Conservation (phyloP, 1,140 invertebrate species). For the Wiebesia pumilae region DNA sequence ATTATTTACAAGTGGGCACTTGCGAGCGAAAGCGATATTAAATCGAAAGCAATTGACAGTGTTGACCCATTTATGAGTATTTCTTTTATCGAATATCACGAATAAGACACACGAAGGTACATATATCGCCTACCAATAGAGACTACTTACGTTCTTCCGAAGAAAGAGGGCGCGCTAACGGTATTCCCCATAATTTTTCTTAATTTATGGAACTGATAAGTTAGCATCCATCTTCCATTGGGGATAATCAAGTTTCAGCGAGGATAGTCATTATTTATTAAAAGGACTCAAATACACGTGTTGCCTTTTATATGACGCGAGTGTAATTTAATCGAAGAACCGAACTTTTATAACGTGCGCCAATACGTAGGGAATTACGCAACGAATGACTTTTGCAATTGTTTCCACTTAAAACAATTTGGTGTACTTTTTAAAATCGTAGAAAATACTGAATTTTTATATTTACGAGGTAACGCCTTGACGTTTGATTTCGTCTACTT, state of each 20-base stretch:
- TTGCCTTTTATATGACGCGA: too few species aligned
- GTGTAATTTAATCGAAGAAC: too few species aligned
- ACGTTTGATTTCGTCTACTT: neutral
- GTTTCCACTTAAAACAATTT: too few species aligned
- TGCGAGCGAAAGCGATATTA: neutral
- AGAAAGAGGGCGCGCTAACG: neutral
- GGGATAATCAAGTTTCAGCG: neutral
- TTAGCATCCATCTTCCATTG: neutral
- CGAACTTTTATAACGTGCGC: too few species aligned
- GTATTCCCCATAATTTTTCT: neutral
- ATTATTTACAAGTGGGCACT: neutral
- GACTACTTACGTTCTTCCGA: neutral
- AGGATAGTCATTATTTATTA: too few species aligned
- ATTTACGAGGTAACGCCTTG: neutral
- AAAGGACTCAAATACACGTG: too few species aligned
- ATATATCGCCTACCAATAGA: neutral
- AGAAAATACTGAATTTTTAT: neutral
- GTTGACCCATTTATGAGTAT: neutral
- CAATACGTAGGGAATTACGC: too few species aligned
- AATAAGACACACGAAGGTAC: neutral
- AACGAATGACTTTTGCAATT: too few species aligned
- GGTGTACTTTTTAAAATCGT: too few species aligned
- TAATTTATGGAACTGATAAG: neutral
- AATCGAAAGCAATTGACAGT: slow-evolving; percentile 16
- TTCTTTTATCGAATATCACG: neutral